Base-by-base conservation (phyloP, 2,888 invertebrate genomes). In the Rhamnusium bicolor region DNA sequence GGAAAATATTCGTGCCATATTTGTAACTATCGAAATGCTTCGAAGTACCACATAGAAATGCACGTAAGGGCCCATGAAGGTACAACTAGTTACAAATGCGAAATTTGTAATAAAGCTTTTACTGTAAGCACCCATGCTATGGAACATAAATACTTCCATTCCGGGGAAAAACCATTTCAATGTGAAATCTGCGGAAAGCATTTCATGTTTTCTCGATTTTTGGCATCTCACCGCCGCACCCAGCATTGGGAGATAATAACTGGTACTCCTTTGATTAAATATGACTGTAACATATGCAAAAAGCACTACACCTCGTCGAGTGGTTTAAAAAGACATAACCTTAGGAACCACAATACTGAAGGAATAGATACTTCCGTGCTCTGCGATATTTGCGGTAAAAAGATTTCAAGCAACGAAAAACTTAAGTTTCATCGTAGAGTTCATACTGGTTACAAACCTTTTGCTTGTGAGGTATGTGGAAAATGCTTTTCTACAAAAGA, bases 121-220 rank as follows among this genome's bases (percentile, higher is more conserved):
- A 81, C 85, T 0, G 70, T 89, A 49, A 88, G 88, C 72, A 90
- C 90, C 47, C 90, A 90, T 83, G 90, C 90, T 29, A 87, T 89
- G 12, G 86, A 87, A 54, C 87, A 87, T 73, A 86, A 86, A 75
- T 83, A 85, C 70, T 85, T 84, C 73, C 91, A 91, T 73, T 90
- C 89, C 0, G 91, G 91, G 0, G 91, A 91, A 72, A 90, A 90
- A 53, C 87, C 87, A 12, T 86, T 85, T 54, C 84, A 84, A 60
- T 87, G 90, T 75, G 89, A 90, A 79, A 88, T 90, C 47, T 90
- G 90, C 77, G 90, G 90, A 49, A 90, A 90, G 73, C 89, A 89
- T 19, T 90, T 90, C 71, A 90, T 89, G 82, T 86, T 85, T 70
- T 85, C 86, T 0, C 90, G 91, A 78, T 90, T 91, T 74, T 80